Conservation (phyloP, 1,140 invertebrate genomes). For the Stegodyphus dumicola region DNA sequence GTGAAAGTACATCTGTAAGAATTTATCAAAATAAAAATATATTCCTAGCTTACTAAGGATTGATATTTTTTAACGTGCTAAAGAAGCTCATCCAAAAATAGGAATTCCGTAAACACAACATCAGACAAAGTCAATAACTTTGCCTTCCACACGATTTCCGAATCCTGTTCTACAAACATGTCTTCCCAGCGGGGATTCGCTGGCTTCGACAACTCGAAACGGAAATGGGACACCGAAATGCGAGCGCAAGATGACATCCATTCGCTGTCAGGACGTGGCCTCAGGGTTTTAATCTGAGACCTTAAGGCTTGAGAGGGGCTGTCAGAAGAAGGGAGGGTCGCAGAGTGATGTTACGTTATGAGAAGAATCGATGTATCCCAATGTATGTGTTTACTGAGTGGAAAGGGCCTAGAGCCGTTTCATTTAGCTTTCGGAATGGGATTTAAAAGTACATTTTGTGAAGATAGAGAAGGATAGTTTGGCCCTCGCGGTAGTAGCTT, state of each 20-base stretch:
- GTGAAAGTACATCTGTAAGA: too few species aligned
- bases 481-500: not conserved
- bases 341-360: not conserved
- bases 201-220: not conserved
- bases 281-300: slow-evolving; percentile 17
- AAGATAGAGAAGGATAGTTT: not conserved
- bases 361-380: slow-evolving; percentile 20
- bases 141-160: too few species aligned
- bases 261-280: slow-evolving; percentile 8
- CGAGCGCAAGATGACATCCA: slow-evolving; percentile 1
- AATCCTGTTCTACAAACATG: not conserved
- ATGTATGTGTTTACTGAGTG: slow-evolving; percentile 9
- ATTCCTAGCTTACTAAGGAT: too few species aligned
- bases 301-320: not conserved
- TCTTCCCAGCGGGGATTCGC: not conserved
- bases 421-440: slow-evolving; percentile 25
- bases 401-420: not conserved
- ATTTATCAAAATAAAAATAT: too few species aligned
- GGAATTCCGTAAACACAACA: not conserved
- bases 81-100: too few species aligned
- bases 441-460: slow-evolving; percentile 32
- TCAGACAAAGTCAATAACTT: not conserved
- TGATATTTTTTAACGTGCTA: too few species aligned
- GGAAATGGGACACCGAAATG: slow-evolving; percentile 11
- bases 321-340: not conserved